Evolutionary conservation across 2,113 vertebrate species (phyloP).

Genomic region (Polypterus senegalus): DNA sequence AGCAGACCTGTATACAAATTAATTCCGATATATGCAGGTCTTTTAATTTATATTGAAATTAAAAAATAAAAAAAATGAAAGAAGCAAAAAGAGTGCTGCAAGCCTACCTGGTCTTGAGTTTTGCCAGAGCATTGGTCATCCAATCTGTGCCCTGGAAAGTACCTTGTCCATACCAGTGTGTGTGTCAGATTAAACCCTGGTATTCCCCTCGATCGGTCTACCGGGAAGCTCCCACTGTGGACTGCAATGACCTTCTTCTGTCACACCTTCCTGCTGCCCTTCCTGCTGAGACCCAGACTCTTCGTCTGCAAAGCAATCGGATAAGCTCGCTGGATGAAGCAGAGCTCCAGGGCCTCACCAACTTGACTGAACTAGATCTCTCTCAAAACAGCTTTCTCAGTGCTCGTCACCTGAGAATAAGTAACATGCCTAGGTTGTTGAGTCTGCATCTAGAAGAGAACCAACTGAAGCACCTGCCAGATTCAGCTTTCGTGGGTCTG

Average conservation of each 20-base stretch:
- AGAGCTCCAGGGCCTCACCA: slow-evolving; percentile 54
- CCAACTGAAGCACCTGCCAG: slow-evolving; percentile 58
- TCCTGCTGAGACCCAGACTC: slow-evolving; percentile 65
- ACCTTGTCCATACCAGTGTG: slow-evolving; percentile 58
- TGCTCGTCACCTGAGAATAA: slow-evolving; percentile 44
- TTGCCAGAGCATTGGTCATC: slow-evolving; percentile 39
- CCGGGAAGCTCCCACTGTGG: slow-evolving; percentile 75
- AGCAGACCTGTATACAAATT: no score
- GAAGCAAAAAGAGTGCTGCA: slow-evolving; percentile 43
- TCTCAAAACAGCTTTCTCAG: slow-evolving; percentile 76
- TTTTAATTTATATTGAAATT: neutral
- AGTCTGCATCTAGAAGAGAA: slow-evolving; percentile 87
- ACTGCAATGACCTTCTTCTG: slow-evolving; percentile 78
- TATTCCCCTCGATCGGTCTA: slow-evolving; percentile 78
- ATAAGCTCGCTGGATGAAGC: slow-evolving; percentile 53
- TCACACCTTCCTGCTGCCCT: slow-evolving; percentile 52
- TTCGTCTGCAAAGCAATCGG: slow-evolving; percentile 79
- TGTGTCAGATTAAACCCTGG: slow-evolving; percentile 86
- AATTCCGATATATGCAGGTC: no score
- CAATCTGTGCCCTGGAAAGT: slow-evolving; percentile 74
- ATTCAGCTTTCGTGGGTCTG: slow-evolving; percentile 61
- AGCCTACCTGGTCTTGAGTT: slow-evolving; percentile 50
- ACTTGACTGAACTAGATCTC: slow-evolving; percentile 80
- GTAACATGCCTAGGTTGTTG: slow-evolving; percentile 56
- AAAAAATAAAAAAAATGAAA: neutral